Evolutionary conservation across 2,797 vertebrate genomes (phyloP).

Genomic region (Chaetodon trifasciatus): DNA sequence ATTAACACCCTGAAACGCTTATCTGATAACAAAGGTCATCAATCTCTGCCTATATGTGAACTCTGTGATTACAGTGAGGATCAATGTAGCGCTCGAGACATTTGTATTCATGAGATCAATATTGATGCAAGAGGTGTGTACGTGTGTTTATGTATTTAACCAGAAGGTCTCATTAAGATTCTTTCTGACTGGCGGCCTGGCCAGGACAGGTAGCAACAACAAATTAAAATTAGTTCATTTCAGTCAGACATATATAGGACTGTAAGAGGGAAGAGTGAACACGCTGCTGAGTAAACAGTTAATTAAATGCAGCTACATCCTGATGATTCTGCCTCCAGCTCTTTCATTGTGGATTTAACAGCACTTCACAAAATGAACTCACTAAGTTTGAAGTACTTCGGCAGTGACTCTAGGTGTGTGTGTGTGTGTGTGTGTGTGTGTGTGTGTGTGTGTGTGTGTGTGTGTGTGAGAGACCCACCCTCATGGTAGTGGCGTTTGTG

Average conservation of each 20-base stretch:
- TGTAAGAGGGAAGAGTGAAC: background rate
- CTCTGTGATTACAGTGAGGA: constrained; percentile 39
- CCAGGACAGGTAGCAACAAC: constrained; percentile 9
- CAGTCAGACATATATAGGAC: background rate
- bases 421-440: constrained; percentile 16
- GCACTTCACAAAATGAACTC: background rate
- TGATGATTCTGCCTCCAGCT: constrained; percentile 14
- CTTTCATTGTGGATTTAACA: constrained; percentile 5
- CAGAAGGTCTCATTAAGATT: constrained; percentile 6
- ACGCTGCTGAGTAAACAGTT: background rate
- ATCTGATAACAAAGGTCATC: constrained; percentile 47
- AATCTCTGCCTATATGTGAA: constrained; percentile 33
- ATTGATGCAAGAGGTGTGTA: constrained; percentile 34
- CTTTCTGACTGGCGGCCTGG: background rate
- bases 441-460: constrained; percentile 11
- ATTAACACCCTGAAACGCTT: constrained; percentile 38
- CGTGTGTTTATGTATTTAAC: constrained; percentile 30
- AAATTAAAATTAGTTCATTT: constrained; percentile 24
- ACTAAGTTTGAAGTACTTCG: background rate
- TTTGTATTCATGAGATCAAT: constrained; percentile 60
- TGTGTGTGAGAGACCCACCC: constrained; percentile 85
- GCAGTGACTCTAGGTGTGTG: background rate
- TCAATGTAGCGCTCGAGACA: constrained; percentile 29
- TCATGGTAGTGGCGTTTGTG: constrained; percentile 97
- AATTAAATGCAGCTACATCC: constrained; percentile 1